These are phyloP conservation scores for Platanista minor DNA, from an alignment of 2,113 vertebrate genomes.

Conservation along the genomic window DNA sequence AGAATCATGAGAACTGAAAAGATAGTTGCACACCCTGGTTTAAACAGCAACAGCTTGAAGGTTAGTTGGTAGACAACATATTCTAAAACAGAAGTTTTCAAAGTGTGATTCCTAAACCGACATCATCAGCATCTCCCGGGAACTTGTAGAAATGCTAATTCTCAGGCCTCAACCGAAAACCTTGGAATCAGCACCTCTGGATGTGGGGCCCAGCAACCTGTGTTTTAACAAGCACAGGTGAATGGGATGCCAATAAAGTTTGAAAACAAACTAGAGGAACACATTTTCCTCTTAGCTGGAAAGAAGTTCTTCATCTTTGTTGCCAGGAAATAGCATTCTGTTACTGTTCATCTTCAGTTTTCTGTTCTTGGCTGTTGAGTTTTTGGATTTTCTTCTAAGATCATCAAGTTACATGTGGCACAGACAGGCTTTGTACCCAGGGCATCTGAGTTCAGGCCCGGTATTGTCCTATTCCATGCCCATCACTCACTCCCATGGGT, in stretches of 20 bases:
- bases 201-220: neutral
- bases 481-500: neutral
- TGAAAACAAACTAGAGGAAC: neutral
- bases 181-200: neutral
- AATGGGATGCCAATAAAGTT: neutral
- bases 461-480: neutral
- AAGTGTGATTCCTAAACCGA: neutral
- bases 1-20: neutral
- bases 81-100: neutral
- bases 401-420: neutral
- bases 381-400: neutral
- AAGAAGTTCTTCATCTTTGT: neutral
- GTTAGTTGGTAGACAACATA: neutral
- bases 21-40: neutral
- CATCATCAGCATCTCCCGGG: neutral
- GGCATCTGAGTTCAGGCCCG: neutral
- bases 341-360: neutral
- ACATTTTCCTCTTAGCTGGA: neutral
- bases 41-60: neutral
- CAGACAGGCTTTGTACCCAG: neutral
- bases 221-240: neutral
- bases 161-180: neutral
- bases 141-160: neutral
- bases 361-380: neutral
- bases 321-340: neutral